These are phyloP conservation scores for Seriola aureovittata DNA, from an alignment of 2,113 vertebrate species.

Conservation along the genomic window DNA sequence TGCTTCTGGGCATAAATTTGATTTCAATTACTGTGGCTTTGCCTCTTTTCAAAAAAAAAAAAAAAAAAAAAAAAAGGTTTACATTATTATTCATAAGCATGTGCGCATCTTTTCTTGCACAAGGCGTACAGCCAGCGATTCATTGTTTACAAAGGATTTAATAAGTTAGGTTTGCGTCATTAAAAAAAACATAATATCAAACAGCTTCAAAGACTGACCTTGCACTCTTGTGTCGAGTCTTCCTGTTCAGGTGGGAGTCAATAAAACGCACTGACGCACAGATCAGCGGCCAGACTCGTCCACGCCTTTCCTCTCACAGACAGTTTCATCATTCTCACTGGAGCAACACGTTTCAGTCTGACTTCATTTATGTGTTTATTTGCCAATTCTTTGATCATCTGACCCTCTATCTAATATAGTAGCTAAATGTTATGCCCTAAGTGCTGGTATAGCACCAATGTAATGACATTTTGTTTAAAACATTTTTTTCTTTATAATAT, in stretches of 20 bases:
- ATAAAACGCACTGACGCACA: constrained; percentile 24
- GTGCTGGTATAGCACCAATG: neutral
- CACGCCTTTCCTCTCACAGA: neutral
- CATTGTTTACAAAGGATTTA: neutral
- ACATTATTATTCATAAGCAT: neutral
- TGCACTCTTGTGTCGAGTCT: neutral
- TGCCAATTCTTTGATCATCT: neutral
- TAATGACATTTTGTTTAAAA: neutral
- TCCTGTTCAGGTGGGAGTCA: constrained; percentile 40
- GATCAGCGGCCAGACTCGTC: neutral
- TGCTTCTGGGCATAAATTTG: neutral
- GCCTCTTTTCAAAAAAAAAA: too few relatives aligned
- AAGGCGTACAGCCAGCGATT: accelerated
- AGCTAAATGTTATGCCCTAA: too few relatives aligned
- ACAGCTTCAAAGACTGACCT: constrained; percentile 20
- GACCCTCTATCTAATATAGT: neutral
- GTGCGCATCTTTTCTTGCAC: neutral
- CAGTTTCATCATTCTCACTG: neutral
- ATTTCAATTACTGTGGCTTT: neutral
- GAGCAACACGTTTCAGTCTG: neutral
- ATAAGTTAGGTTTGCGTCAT: neutral
- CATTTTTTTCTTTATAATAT: neutral
- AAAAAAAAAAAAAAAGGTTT: neutral
- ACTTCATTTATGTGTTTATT: neutral
- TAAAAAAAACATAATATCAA: neutral